phyloP scores from a whole-genome alignment of 2,113 vertebrate genomes.

The Tenebrosternarchus preto region DNA sequence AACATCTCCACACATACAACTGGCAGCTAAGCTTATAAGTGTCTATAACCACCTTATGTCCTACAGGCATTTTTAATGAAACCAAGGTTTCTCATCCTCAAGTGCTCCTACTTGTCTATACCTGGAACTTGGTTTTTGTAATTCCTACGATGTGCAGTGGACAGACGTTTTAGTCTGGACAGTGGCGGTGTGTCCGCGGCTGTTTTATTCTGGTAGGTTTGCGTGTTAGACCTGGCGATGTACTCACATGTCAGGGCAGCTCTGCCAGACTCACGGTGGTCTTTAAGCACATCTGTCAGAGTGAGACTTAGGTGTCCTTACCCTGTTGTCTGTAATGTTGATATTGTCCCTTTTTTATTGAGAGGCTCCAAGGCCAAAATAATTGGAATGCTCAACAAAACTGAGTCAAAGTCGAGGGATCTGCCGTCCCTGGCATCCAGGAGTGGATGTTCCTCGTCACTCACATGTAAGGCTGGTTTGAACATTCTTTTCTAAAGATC shows the following conservation, averaged over 20 bases:
- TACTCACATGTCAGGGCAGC: background rate
- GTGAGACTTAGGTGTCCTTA: background rate
- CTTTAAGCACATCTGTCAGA: slow-evolving; percentile 12
- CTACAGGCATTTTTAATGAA: too few relatives aligned
- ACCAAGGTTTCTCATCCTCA: too few relatives aligned
- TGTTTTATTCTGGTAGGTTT: too few relatives aligned
- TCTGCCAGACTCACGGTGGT: slow-evolving; percentile 8
- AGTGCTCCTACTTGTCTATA: too few relatives aligned
- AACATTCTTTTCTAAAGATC: background rate
- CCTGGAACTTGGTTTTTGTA: too few relatives aligned
- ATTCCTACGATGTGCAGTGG: background rate
- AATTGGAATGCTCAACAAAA: background rate
- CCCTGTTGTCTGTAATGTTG: background rate
- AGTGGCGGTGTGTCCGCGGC: background rate
- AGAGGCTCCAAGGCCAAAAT: background rate
- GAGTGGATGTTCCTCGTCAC: background rate
- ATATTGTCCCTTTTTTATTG: background rate
- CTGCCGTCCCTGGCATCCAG: background rate
- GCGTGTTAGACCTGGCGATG: background rate
- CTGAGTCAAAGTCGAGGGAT: background rate
- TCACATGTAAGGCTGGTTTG: background rate
- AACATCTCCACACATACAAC: too few relatives aligned
- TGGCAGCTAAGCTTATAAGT: too few relatives aligned
- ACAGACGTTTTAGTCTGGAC: background rate
- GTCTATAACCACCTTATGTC: too few relatives aligned